These are phyloP conservation scores for Bagarius yarrelli DNA, from an alignment of 2,113 vertebrate genomes.

Conservation along the genomic window DNA sequence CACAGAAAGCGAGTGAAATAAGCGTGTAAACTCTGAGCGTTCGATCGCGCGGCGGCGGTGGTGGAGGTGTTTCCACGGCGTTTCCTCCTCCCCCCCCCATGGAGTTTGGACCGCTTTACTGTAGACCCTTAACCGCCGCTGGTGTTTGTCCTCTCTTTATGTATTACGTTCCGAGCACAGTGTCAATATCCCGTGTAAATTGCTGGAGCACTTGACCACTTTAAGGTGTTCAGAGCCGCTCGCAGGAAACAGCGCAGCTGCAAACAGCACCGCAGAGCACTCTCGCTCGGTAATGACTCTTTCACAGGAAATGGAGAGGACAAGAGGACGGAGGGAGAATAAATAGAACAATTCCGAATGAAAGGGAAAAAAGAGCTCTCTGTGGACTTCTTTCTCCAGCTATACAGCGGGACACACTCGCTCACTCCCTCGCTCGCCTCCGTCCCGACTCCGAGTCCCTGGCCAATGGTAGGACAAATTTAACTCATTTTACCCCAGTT, in stretches of 20 bases:
- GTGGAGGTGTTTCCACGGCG: too few species aligned
- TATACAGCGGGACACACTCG: background rate
- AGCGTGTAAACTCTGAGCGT: too few species aligned
- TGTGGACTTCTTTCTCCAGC: background rate
- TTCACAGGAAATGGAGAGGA: slow-evolving; percentile 52
- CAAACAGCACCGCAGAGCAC: slow-evolving; percentile 45
- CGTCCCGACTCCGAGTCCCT: background rate
- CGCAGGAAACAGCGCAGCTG: slow-evolving; percentile 33
- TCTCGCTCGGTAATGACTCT: slow-evolving; percentile 49
- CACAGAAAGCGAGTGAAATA: background rate
- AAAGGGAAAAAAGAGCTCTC: slow-evolving; percentile 32
- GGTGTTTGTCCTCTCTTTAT: slow-evolving; percentile 1
- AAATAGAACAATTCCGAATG: slow-evolving; percentile 34
- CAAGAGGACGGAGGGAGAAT: slow-evolving; percentile 38
- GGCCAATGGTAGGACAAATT: too few species aligned
- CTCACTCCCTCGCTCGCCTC: background rate
- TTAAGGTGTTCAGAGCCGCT: slow-evolving; percentile 28
- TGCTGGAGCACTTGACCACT: slow-evolving; percentile 31
- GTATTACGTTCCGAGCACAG: background rate
- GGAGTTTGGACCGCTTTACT: background rate
- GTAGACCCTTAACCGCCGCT: slow-evolving; percentile 13
- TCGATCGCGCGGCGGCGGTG: too few species aligned
- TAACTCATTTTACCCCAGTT: too few species aligned
- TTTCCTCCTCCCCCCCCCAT: too few species aligned
- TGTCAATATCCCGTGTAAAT: slow-evolving; percentile 33